A percentile compares a stretch with the other conserved stretches of the same genome.
phyloP scores from a whole-genome alignment of 2,888 invertebrate species.

The Trissoscelio sp. region DNA sequence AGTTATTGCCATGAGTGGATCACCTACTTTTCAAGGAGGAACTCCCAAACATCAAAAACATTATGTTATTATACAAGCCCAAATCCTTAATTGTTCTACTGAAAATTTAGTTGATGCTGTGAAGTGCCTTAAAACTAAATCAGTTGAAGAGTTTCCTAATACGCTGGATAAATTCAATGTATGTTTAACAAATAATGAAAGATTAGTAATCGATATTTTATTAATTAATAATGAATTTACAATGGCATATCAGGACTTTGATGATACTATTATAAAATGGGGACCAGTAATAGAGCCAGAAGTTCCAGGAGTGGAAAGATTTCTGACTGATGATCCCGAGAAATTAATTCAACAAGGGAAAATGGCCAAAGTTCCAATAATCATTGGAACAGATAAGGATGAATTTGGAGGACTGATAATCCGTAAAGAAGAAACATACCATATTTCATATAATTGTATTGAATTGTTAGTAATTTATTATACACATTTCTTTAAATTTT shows the following conservation, averaged over 20 bases:
- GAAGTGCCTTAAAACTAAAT: constrained; percentile 86
- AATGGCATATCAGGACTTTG: too few species aligned
- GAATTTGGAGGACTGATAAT: constrained; percentile 88
- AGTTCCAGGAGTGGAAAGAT: constrained; percentile 87
- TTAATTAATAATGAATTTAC: too few species aligned
- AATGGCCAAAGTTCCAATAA: constrained; percentile 87
- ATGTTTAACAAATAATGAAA: neutral
- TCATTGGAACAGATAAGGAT: constrained; percentile 87
- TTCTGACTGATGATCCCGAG: constrained; percentile 86
- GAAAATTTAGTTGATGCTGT: constrained; percentile 85
- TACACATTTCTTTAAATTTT: too few species aligned
- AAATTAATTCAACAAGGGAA: too few species aligned
- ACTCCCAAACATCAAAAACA: constrained; percentile 85
- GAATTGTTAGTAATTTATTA: too few species aligned
- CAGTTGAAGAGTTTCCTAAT: constrained; percentile 72
- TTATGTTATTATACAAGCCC: constrained; percentile 87
- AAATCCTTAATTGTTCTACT: constrained; percentile 85
- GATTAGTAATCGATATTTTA: neutral
- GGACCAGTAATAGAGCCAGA: constrained; percentile 87
- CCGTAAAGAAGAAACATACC: constrained; percentile 82
- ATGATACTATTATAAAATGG: constrained; percentile 86
- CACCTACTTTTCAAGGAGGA: constrained; percentile 85
- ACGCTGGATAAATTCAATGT: constrained; percentile 56
- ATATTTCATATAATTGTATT: too few species aligned
- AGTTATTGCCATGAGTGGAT: constrained; percentile 88